Evolutionary conservation across 2,888 invertebrate species (phyloP).

Genomic region (Saturnia pavonia): DNA sequence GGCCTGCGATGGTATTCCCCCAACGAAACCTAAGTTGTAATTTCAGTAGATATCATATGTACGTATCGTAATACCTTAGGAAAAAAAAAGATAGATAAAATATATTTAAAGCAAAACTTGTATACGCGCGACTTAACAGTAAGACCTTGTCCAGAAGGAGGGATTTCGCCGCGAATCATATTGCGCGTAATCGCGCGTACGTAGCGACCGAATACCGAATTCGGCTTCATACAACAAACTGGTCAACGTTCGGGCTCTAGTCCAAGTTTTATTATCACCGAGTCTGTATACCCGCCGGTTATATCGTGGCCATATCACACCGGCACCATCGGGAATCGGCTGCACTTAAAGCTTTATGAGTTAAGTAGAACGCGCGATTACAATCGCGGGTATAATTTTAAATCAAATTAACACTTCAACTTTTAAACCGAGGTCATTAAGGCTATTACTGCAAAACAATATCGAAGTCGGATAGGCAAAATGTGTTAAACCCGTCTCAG

Average conservation of each 20-base stretch:
- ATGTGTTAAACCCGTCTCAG: background rate
- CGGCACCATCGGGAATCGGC: conserved; percentile 63
- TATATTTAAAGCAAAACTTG: too few species aligned
- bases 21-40: too few species aligned
- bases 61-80: too few species aligned
- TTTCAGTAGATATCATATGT: too few species aligned
- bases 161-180: too few species aligned
- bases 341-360: conserved; percentile 76
- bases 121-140: too few species aligned
- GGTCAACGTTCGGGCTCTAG: background rate
- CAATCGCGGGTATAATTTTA: conserved; percentile 79
- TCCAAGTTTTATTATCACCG: conserved; percentile 25
- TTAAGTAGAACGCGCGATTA: conserved; percentile 76
- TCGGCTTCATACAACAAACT: background rate
- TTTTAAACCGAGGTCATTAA: conserved; percentile 79
- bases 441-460: conserved; percentile 79
- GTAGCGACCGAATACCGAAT: conserved; percentile 9
- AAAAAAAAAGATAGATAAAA: too few species aligned
- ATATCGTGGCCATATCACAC: conserved; percentile 48
- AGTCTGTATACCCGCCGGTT: conserved; percentile 20
- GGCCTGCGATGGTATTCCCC: too few species aligned
- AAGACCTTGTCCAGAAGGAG: too few species aligned
- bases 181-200: too few species aligned
- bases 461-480: conserved; percentile 33
- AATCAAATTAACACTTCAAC: conserved; percentile 82